Base-by-base conservation (phyloP, 1,140 invertebrate genomes). In the Anoplolepis gracilipes region DNA sequence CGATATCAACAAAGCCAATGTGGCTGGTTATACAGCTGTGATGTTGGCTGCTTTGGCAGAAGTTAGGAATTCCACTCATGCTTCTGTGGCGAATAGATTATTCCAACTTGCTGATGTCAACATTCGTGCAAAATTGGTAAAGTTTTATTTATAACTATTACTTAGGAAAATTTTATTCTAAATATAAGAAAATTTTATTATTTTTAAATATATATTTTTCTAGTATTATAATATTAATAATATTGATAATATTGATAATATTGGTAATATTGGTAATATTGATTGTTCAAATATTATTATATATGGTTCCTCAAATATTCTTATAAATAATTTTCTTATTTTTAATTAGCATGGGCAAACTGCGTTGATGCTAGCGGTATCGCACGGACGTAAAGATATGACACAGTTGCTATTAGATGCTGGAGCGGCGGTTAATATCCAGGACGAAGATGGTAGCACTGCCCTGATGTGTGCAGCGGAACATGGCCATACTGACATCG, bases 401-500 rank as follows among this genome's bases (percentile, higher is more conserved):
- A 98, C 98, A 0, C 96, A 96, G 84, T 95, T 99, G 89, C 95
- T 99, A n/a, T 92, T 99, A 59, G 97, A 98, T 79, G 97, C 97
- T 76, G 98, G 98, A 28, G 98, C 98, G 1, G 98, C 98, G 90
- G 96, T 99, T 6, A 99, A 99, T 92, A 97, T 98, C 75, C 98
- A 98, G 94, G 98, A 99, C 92, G 97, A 98, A 92, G 98, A 99
- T 93, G 98, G 98, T 13, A 98, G 98, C 79, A 99, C 98, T 1
- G 98, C 98, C 6, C 94, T 99, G 46, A 99, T 99, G 98, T 99
- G 98, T 94, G 98, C 98, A 16, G 97, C 98, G 30, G 98, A 99
- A 93, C 98, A 99, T 93, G 98, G 98, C 2, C 97, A 98, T 89
- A 96, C 97, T 10, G 98, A 98, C 73, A 97, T 99, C 87, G 98